Evolutionary conservation across 2,797 vertebrate genomes (phyloP), one percentile per base, ranked within the genome.

Genomic region (Sparidentex hasta): DNA sequence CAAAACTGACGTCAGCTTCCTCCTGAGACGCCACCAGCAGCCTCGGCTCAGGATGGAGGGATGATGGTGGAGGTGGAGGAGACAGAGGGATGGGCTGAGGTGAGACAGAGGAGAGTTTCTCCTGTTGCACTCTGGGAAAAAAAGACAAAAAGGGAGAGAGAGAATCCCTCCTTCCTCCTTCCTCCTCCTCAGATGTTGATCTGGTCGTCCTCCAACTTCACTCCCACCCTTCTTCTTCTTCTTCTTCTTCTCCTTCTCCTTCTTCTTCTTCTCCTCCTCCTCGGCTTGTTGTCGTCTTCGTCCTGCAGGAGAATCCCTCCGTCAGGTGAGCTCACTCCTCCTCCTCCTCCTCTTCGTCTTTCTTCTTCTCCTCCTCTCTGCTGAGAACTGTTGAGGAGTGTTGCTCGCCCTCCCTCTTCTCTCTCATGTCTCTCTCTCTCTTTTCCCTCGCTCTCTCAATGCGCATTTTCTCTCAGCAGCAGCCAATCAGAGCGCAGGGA

Each of bases 401-500:
- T 21, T 17, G 29, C 68, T 25, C 38, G 2, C 62, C 33, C 62
- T 62, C 80, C 65, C 71, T 54, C 65, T 70, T 44, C 71, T 78
- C 78, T 55, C 84, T 76, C 75, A 80, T 83, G n/a, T 33, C 59
- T 75, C 77, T 54, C 57, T 81, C 65, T 79, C 59, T 58, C 69
- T 83, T 84, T 78, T 50, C 82, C 73, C 81, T 86, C 82, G 27
- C 88, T 89, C 91, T 90, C 89, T 91, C 87, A 87, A 92, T 94
- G 91, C 91, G 91, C 88, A 92, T 92, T 91, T 94, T 92, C 91
- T 88, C 91, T 87, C 63, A 56, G 67, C 71, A 57, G 86, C 87
- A 85, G 84, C 95, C 78, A 95, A 95, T 95, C 65, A 56, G 54
- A 75, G 75, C 2, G 3, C 56, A 57, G 20, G 14, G 43, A 71